These are phyloP conservation scores for Aurelia aurita DNA, from an alignment of 30 jellyfish, hydroid and myxozoan species.

Conservation along the genomic window DNA sequence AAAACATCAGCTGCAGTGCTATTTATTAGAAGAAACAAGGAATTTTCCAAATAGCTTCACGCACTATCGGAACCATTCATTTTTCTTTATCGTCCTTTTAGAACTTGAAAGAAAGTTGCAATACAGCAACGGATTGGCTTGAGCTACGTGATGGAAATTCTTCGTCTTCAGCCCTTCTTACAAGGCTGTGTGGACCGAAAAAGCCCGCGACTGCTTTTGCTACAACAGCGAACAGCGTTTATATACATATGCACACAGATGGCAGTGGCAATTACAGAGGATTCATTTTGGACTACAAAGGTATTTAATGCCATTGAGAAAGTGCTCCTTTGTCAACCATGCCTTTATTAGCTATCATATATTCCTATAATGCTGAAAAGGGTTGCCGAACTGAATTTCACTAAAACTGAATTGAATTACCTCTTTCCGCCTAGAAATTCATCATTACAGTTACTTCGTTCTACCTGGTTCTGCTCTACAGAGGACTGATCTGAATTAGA, in stretches of 20 bases:
- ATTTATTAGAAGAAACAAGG: too few species aligned
- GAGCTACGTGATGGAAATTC: constrained; percentile 78
- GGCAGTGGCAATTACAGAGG: constrained; percentile 75
- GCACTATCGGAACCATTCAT: neutral
- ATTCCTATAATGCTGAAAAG: too few species aligned
- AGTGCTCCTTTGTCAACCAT: neutral
- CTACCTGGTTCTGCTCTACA: too few species aligned
- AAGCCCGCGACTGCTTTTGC: constrained; percentile 24
- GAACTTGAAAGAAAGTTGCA: constrained; percentile 62
- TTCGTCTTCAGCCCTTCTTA: constrained; percentile 36
- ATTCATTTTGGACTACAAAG: constrained; percentile 78
- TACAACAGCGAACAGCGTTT: constrained; percentile 57
- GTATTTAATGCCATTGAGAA: constrained; percentile 12
- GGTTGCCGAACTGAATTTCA: too few species aligned
- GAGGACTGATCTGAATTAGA: too few species aligned
- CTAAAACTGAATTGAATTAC: too few species aligned
- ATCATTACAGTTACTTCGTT: too few species aligned
- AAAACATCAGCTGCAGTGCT: too few species aligned
- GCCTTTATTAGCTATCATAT: neutral
- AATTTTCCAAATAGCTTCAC: neutral
- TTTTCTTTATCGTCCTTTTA: constrained; percentile 3
- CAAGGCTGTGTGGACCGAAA: constrained; percentile 68
- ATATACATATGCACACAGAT: constrained; percentile 85
- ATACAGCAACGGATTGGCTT: constrained; percentile 76
- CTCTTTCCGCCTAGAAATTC: too few species aligned